These are phyloP conservation scores for Ochropacha duplaris DNA, from an alignment of 2,888 invertebrate genomes.

Conservation along the genomic window DNA sequence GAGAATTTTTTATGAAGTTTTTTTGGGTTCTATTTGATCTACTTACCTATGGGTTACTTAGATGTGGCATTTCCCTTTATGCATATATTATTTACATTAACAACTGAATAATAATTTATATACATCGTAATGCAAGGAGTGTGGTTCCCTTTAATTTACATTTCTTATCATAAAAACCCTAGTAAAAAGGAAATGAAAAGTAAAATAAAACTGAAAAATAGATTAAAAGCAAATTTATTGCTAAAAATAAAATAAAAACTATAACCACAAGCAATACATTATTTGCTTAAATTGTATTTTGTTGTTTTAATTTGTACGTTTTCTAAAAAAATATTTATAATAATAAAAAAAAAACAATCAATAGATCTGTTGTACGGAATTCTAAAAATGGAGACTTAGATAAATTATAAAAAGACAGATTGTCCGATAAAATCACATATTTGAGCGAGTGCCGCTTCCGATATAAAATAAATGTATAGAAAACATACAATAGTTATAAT, in stretches of 20 bases:
- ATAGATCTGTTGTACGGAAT: slow-evolving; percentile 31
- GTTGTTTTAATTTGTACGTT: slow-evolving; percentile 76
- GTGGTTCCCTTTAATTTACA: slow-evolving; percentile 78
- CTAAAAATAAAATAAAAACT: slow-evolving; percentile 80
- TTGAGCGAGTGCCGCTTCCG: slow-evolving; percentile 64
- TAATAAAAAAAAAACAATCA: slow-evolving; percentile 47
- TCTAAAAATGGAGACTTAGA: slow-evolving; percentile 20
- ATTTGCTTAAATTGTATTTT: slow-evolving; percentile 63
- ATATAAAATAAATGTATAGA: slow-evolving; percentile 66
- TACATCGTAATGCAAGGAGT: slow-evolving; percentile 80
- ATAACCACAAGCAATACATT: slow-evolving; percentile 78
- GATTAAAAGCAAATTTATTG: slow-evolving; percentile 82
- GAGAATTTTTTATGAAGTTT: slow-evolving; percentile 37
- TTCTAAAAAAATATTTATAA: slow-evolving; percentile 64
- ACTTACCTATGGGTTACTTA: slow-evolving; percentile 52
- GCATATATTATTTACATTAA: slow-evolving; percentile 66
- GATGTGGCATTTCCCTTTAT: slow-evolving; percentile 47
- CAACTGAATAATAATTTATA: slow-evolving; percentile 56
- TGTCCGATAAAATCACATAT: slow-evolving; percentile 49
- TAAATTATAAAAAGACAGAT: slow-evolving; percentile 37
- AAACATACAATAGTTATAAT: slow-evolving; percentile 68
- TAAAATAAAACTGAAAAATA: slow-evolving; percentile 70
- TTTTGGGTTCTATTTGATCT: slow-evolving; percentile 54
- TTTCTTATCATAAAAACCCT: slow-evolving; percentile 47
- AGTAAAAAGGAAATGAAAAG: slow-evolving; percentile 51